Conservation (phyloP, 2,888 invertebrate species). For the Rhingia rostrata region DNA sequence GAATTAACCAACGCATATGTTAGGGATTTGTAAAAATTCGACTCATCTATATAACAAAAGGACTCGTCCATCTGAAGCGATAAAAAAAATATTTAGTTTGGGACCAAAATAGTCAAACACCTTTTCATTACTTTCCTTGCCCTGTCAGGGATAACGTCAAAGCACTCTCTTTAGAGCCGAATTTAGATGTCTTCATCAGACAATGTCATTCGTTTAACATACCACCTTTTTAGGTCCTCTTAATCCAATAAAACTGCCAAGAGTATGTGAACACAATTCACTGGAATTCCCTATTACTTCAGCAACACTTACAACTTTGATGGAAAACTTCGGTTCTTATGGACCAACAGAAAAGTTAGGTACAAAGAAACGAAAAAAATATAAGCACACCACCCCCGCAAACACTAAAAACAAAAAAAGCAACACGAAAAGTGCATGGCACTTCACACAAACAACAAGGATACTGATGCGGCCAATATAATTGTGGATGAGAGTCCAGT, state of each 20-base stretch:
- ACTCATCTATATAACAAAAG: too few species aligned
- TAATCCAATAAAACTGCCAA: neutral
- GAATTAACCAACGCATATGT: too few species aligned
- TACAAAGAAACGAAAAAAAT: neutral
- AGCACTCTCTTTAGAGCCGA: too few species aligned
- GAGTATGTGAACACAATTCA: neutral
- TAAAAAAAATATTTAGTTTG: too few species aligned
- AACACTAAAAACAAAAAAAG: slow-evolving; percentile 19
- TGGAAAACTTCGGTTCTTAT: slow-evolving; percentile 15
- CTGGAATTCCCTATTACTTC: neutral
- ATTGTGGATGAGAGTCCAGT: slow-evolving; percentile 53
- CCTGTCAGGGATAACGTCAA: too few species aligned
- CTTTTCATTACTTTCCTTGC: too few species aligned
- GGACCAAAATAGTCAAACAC: too few species aligned
- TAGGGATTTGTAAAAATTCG: too few species aligned
- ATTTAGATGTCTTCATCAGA: neutral
- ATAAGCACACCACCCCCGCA: neutral
- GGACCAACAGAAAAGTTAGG: neutral
- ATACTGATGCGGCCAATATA: slow-evolving; percentile 48
- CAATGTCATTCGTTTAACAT: neutral
- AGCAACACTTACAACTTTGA: slow-evolving; percentile 14
- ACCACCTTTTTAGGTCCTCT: neutral
- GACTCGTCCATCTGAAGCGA: too few species aligned
- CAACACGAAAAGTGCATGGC: slow-evolving; percentile 48
- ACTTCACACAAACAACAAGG: slow-evolving; percentile 34